Evolutionary conservation across 2,113 vertebrate species (phyloP).

Genomic region (Anhinga rufa): DNA sequence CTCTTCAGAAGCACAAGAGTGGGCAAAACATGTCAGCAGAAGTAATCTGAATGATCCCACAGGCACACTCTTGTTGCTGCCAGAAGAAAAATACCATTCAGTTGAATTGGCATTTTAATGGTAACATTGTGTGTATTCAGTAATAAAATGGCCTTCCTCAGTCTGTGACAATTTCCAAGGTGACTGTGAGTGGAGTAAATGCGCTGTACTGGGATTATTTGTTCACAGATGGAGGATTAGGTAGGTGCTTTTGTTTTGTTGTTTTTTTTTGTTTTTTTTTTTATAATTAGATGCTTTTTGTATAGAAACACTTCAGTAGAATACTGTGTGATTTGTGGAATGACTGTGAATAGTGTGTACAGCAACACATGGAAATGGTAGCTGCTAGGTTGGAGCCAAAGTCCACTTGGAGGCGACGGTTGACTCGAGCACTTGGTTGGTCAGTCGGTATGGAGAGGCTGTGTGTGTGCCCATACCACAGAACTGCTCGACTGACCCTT

Average conservation of each 20-base stretch:
- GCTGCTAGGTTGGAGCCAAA: not conserved
- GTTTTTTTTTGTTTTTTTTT: not conserved
- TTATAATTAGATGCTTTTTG: not conserved
- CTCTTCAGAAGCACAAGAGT: not conserved
- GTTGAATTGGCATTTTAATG: not conserved
- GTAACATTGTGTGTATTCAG: not conserved
- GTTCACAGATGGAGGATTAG: not conserved
- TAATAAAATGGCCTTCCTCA: not conserved
- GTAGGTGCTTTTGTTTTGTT: not conserved
- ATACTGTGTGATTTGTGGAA: not conserved
- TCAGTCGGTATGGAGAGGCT: not conserved
- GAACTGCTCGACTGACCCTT: not conserved
- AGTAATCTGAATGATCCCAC: not conserved
- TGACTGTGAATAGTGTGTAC: not conserved
- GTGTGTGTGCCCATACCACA: not conserved
- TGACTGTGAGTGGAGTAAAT: not conserved
- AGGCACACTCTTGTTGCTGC: not conserved
- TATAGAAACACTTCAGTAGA: not conserved
- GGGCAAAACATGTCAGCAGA: not conserved
- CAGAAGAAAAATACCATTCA: not conserved
- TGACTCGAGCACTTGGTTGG: not conserved
- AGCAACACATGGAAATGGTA: not conserved
- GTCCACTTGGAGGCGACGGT: not conserved
- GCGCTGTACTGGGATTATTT: not conserved
- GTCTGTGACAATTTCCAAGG: not conserved